phyloP scores from a whole-genome alignment of 2,113 vertebrate genomes.

The Dipodomys stephensi region DNA sequence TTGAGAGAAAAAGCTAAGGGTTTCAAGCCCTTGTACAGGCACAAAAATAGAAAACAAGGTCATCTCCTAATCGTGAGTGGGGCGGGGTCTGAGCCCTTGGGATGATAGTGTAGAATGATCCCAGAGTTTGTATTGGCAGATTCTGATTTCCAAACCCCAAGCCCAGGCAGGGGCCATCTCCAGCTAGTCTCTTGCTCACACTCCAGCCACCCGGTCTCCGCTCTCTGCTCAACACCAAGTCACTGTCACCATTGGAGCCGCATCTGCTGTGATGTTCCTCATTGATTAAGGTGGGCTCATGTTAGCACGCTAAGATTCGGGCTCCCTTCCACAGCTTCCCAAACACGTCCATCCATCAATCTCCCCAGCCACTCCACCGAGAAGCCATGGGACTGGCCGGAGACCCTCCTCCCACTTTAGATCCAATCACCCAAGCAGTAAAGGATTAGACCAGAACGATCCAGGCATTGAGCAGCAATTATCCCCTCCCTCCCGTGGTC shows the following conservation, averaged over 20 bases:
- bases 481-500: constrained; percentile 28
- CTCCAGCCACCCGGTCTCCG: not conserved
- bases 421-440: constrained; percentile 48
- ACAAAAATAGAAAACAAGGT: not conserved
- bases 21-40: too few relatives aligned
- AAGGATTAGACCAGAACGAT: constrained; percentile 53
- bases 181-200: not conserved
- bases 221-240: not conserved
- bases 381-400: constrained; percentile 10
- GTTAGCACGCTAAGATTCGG: not conserved
- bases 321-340: not conserved
- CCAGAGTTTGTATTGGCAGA: too few relatives aligned
- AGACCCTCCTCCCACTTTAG: constrained; percentile 54
- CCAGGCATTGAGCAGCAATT: constrained; percentile 63
- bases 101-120: not conserved
- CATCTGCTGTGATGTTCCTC: constrained; percentile 22
- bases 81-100: not conserved
- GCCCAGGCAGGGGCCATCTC: too few relatives aligned
- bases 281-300: not conserved
- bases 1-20: too few relatives aligned
- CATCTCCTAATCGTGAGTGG: not conserved
- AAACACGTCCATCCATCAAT: not conserved
- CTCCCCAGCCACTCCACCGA: constrained; percentile 31
- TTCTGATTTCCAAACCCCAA: not conserved
- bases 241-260: not conserved